Conservation (phyloP, 2,888 invertebrate genomes). For the Drosophila vallismaia region DNA sequence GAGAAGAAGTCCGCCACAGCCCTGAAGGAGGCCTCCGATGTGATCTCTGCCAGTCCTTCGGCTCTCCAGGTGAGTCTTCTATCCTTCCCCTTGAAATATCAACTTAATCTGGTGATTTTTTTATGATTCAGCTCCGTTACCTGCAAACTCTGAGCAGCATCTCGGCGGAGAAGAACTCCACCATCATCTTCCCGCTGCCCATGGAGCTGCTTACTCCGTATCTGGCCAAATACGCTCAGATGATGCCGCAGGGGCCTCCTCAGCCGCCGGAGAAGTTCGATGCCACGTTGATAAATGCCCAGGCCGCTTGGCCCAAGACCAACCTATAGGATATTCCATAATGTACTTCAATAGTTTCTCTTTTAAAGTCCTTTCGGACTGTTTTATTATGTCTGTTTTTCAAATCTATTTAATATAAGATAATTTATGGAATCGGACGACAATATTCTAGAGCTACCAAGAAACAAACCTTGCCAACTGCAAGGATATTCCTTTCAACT, state of each 20-base stretch:
- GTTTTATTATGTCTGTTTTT: background rate
- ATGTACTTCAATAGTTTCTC: conserved; percentile 1
- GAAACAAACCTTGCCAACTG: background rate
- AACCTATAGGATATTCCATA: conserved; percentile 19
- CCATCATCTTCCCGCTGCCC: conserved; percentile 96
- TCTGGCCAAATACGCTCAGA: conserved; percentile 60
- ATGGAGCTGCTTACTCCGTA: conserved; percentile 88
- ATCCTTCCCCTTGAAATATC: background rate
- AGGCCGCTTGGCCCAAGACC: conserved; percentile 41
- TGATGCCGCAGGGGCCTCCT: conserved; percentile 30
- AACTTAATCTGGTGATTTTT: background rate
- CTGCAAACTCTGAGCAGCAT: conserved; percentile 95
- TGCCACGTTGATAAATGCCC: conserved; percentile 8
- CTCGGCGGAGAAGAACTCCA: conserved; percentile 97
- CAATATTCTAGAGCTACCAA: background rate
- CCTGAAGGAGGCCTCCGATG: conserved; percentile 92
- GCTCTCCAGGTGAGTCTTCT: conserved; percentile 85
- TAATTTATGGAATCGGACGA: background rate
- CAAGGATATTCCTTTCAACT: background rate
- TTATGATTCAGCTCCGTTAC: conserved; percentile 87
- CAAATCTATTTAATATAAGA: background rate
- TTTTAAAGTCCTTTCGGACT: background rate
- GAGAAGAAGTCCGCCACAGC: conserved; percentile 92
- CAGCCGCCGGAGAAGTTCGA: conserved; percentile 20
- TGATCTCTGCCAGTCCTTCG: conserved; percentile 90